Evolutionary conservation across 2,797 vertebrate species (phyloP), one percentile per base, ranked within the genome.

Genomic region (Alosa sapidissima): DNA sequence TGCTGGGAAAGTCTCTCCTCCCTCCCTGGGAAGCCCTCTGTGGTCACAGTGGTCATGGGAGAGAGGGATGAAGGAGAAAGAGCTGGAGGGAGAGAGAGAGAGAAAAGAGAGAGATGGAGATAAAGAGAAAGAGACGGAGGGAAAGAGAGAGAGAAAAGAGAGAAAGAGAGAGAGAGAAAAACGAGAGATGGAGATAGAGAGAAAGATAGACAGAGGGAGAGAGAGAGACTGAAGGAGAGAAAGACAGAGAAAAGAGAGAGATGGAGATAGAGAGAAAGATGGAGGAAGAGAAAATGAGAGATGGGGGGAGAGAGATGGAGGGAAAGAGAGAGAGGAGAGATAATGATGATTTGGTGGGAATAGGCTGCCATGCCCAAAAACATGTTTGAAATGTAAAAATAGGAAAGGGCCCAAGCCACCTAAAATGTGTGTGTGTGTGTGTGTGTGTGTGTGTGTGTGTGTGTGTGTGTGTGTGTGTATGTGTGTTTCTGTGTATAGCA

Each of bases 271-370:
- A 65, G n/a, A 28, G n/a, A 65, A 10, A n/a, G 1, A 13, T 7
- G 10, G 49, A 9, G 49, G 49, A 5, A 81, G 75, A 81, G 33
- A 47, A 21, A 51, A 87, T 88, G 84, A 87, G 68, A 84, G 82
- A 75, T 75, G 33, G 60, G 81, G 81, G 84, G 88, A 33, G 49
- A 51, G 49, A 51, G 7, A 51, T 0, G 6, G 49, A 51, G 49
- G 10, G 49, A 51, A 5, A 9, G 49, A 51, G 9, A 51, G 49
- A 51, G 55, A 75, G 21, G 3, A 82, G 13, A 33, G 49, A 75
- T 24, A 45, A 75, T 83, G 81, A 84, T 75, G 1, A 48, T 36
- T 62, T 41, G 78, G 65, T 85, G 86, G 82, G 55, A 55, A 78
- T 82, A 82, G 68, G 19, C 28, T 47, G 5, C 62, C 51, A 58